Evolutionary conservation across 2,888 invertebrate species (phyloP).

Genomic region (Troides aeacus): DNA sequence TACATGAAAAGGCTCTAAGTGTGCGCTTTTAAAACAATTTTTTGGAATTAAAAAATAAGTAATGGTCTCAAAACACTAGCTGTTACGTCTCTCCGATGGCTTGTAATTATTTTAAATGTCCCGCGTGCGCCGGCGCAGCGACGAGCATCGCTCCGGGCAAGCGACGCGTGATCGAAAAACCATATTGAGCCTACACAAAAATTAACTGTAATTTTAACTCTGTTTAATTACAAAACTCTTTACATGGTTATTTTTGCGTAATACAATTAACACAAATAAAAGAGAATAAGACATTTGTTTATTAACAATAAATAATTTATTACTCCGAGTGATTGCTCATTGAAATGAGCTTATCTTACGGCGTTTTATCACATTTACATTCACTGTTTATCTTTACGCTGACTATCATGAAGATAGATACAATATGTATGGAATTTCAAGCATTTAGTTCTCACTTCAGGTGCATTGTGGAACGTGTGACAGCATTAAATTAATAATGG

Average conservation of each 20-base stretch:
- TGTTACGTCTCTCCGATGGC: constrained; percentile 76
- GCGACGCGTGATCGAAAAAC: constrained; percentile 65
- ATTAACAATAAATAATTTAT: not conserved
- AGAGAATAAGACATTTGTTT: not conserved
- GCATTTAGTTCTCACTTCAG: constrained; percentile 56
- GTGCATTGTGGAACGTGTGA: constrained; percentile 36
- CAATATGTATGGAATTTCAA: constrained; percentile 14
- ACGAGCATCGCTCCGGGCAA: constrained; percentile 58
- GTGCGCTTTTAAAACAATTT: constrained; percentile 69
- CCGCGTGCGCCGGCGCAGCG: constrained; percentile 57
- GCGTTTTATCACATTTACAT: constrained; percentile 18
- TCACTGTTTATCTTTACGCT: constrained; percentile 10
- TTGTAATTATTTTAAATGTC: constrained; percentile 82
- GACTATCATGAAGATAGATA: constrained; percentile 22
- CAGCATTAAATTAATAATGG: constrained; percentile 33
- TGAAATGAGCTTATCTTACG: constrained; percentile 3
- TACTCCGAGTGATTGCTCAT: not conserved
- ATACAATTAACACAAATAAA: not conserved
- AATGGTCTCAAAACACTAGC: constrained; percentile 79
- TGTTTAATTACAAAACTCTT: constrained; percentile 32
- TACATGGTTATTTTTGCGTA: not conserved
- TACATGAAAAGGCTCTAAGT: constrained; percentile 67
- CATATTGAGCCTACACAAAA: constrained; percentile 66
- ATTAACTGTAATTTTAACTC: constrained; percentile 31
- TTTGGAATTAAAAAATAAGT: constrained; percentile 78